phyloP scores from a whole-genome alignment of 2,113 vertebrate species.

The Chamaea fasciata region DNA sequence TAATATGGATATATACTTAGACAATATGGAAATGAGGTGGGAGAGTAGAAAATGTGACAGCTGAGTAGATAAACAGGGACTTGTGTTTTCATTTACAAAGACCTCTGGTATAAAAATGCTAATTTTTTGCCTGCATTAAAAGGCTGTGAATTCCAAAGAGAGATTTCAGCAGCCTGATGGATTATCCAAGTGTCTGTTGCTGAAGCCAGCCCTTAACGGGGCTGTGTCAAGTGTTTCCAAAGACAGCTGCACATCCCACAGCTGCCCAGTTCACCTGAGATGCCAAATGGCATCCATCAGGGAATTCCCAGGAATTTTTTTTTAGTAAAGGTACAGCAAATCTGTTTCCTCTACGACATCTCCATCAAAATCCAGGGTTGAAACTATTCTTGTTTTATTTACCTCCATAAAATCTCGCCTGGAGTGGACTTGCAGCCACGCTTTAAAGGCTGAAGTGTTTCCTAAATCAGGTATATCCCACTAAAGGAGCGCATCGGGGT shows the following conservation, averaged over 20 bases:
- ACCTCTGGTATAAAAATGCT: neutral
- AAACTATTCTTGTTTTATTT: neutral
- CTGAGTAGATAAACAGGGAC: slow-evolving; percentile 4
- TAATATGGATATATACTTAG: neutral
- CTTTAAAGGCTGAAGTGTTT: neutral
- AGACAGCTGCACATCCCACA: neutral
- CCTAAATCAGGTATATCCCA: neutral
- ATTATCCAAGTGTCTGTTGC: neutral
- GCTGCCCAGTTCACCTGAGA: neutral
- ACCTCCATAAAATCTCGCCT: neutral
- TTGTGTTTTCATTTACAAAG: slow-evolving; percentile 15
- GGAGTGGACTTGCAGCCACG: neutral
- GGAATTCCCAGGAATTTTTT: neutral
- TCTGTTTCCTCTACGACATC: neutral
- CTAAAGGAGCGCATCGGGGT: neutral
- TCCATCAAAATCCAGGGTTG: neutral
- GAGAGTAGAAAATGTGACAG: neutral
- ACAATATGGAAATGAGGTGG: neutral
- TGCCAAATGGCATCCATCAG: neutral
- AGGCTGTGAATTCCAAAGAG: neutral
- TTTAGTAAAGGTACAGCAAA: neutral
- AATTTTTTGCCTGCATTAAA: neutral
- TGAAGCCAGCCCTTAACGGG: neutral
- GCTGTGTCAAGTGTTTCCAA: neutral
- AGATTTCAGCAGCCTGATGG: neutral